Conservation (phyloP, 2,888 invertebrate species). For the Hirtodrosophila histrioides region DNA sequence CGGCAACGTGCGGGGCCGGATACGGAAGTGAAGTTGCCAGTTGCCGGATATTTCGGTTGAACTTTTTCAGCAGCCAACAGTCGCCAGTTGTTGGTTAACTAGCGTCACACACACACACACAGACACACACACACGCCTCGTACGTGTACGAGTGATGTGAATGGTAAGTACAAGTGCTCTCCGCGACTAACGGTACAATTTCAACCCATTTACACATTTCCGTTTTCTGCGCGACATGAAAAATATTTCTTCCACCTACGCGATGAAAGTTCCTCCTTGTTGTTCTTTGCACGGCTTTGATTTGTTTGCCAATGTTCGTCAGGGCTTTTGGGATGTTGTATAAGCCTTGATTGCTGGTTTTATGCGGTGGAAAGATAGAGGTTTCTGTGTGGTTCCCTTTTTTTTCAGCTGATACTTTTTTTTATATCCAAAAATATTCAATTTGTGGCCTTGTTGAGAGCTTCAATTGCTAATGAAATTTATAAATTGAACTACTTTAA, state of each 20-base stretch:
- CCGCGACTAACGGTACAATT: constrained; percentile 17
- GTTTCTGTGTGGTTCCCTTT: background rate
- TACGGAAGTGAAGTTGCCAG: constrained; percentile 47
- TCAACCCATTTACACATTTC: constrained; percentile 27
- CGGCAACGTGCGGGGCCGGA: constrained; percentile 36
- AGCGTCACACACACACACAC: constrained; percentile 24
- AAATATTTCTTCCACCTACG: constrained; percentile 18
- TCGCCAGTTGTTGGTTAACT: constrained; percentile 46
- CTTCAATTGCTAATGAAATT: too few species aligned
- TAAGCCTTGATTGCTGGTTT: constrained; percentile 16
- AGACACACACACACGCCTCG: background rate
- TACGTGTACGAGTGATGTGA: constrained; percentile 67
- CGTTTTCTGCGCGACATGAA: constrained; percentile 15
- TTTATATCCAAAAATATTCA: too few species aligned
- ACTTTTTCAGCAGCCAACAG: constrained; percentile 28
- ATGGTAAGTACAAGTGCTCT: constrained; percentile 67
- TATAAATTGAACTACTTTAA: too few species aligned
- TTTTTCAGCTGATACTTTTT: background rate
- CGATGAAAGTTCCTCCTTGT: constrained; percentile 14
- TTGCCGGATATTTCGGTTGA: constrained; percentile 40
- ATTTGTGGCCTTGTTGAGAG: too few species aligned
- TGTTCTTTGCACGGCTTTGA: constrained; percentile 7
- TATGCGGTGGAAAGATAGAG: background rate
- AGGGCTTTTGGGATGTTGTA: background rate
- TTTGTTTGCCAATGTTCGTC: constrained; percentile 15